Conservation (phyloP, 2,113 vertebrate species). For the Tylochromis polylepis region DNA sequence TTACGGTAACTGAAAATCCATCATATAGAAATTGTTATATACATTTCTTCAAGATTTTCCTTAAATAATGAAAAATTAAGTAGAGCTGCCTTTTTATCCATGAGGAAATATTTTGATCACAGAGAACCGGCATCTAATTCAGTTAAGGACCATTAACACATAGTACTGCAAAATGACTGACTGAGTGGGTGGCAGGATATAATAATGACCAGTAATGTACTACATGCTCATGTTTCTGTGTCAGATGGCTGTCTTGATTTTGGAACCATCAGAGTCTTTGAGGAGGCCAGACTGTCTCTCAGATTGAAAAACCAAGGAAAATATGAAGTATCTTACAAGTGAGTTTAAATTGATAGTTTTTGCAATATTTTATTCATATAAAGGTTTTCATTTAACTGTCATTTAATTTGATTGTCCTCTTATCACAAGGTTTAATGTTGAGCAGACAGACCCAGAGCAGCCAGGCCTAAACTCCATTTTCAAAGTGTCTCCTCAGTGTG, state of each 20-base stretch:
- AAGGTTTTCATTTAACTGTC: not conserved
- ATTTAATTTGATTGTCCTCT: not conserved
- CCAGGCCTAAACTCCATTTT: constrained; percentile 72
- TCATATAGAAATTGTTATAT: not conserved
- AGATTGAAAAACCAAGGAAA: constrained; percentile 85
- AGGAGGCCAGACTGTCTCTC: constrained; percentile 72
- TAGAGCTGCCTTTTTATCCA: not conserved
- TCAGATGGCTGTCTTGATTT: constrained; percentile 80
- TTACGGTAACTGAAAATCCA: not conserved
- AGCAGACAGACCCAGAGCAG: constrained; percentile 22
- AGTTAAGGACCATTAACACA: not conserved
- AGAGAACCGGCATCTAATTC: not conserved
- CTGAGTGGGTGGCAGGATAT: not conserved
- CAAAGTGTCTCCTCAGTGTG: constrained; percentile 72
- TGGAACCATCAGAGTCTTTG: constrained; percentile 75
- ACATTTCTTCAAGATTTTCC: not conserved
- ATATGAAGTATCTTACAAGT: constrained; percentile 85
- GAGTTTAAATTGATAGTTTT: constrained; percentile 27
- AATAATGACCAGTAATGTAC: not conserved
- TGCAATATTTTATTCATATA: not conserved
- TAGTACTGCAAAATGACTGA: not conserved
- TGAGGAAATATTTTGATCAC: not conserved
- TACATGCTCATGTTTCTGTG: constrained; percentile 42
- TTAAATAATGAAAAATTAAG: not conserved
- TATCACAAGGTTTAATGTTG: constrained; percentile 77